Evolutionary conservation across 2,113 vertebrate genomes (phyloP).

Genomic region (Jacana jacana): DNA sequence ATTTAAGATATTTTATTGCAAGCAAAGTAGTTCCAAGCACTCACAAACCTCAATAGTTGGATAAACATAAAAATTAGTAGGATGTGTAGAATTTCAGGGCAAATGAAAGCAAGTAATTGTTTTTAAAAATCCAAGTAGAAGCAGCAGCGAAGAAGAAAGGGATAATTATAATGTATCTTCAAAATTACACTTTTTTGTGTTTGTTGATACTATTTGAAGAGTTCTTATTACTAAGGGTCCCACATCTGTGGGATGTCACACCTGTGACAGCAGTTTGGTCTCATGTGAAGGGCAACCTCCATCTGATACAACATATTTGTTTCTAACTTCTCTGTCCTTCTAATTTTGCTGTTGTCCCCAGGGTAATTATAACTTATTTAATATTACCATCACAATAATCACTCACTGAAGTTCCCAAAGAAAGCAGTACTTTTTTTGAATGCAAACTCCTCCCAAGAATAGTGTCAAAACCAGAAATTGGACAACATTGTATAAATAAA

Average conservation of each 20-base stretch:
- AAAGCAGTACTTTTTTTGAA: background rate
- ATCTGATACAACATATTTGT: background rate
- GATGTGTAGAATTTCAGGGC: background rate
- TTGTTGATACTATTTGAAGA: background rate
- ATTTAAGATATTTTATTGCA: background rate
- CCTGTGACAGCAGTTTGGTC: background rate
- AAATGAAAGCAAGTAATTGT: background rate
- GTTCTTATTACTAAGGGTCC: background rate
- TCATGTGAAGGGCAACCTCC: background rate
- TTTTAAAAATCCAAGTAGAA: background rate
- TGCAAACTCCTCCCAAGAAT: background rate
- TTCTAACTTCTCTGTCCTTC: background rate
- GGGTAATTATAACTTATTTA: background rate
- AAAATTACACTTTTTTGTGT: background rate
- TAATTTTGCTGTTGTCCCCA: background rate
- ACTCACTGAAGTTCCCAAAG: background rate
- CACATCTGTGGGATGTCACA: background rate
- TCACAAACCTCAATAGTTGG: background rate
- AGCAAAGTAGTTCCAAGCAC: background rate
- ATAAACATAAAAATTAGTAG: background rate
- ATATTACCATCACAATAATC: background rate
- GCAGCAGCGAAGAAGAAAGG: background rate
- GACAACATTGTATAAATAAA: background rate
- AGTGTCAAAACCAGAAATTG: background rate
- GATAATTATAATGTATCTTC: background rate